Evolutionary conservation across 2,888 invertebrate genomes (phyloP), one percentile per base, ranked within the genome.

Genomic region (Polia nebulosa): DNA sequence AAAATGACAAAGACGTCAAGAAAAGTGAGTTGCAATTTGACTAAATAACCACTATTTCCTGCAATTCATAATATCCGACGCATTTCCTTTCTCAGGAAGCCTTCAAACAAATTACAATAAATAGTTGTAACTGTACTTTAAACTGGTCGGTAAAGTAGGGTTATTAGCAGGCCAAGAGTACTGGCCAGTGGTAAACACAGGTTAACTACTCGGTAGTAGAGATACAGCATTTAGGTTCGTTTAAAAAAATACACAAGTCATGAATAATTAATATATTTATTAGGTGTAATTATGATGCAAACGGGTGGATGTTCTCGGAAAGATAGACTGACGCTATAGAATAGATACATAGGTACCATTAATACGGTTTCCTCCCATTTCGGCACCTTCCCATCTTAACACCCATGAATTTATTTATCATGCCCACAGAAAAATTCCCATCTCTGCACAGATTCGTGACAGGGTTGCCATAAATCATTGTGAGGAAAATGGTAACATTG

Each of bases 21-120:
- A 60, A 65, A 39, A 39, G 82, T 82, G 41, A 69, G 78, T 70
- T 11, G 3, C 22, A n/a, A n/a, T n/a, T n/a, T n/a, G n/a, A 39
- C 11, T 70, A 29, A 17, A 29, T 22, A 49, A 2, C 6, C n/a
- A 15, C 1, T 7, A 11, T n/a, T 1, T n/a, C 27, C 7, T 44
- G 11, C n/a, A 15, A 22, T 8, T 47, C 27, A 64, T 41, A 1
- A 17, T 52, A 7, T 51, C 34, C 13, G 8, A 6, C 22, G 11
- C 22, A 55, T 68, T 34, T 55, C 27, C 22, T 4, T 29, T 44
- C 41, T 13, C 5, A 55, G 27, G 15, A 39, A 66, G 29, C 20
- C 51, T 32, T n/a, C 9, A 25, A 41, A 39, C 36, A 73, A n/a
- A 47, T 73, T 63, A 47, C 27, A 32, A 3, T 22, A n/a, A n/a